phyloP scores from a whole-genome alignment of 2,888 invertebrate genomes.

The Volucella zonaria region DNA sequence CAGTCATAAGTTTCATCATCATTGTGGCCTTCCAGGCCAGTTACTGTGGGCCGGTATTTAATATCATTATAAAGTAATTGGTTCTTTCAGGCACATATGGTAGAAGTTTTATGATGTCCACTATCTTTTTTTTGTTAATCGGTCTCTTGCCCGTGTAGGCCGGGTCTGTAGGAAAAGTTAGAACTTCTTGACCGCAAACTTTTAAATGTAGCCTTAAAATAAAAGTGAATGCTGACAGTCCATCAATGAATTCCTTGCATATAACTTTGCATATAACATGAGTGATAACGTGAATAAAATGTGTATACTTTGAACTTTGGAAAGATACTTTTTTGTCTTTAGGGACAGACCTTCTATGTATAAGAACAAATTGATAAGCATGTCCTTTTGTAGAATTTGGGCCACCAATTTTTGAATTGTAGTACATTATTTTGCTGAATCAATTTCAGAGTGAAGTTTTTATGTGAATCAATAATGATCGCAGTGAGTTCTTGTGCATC shows the following conservation, averaged over 20 bases:
- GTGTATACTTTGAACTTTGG: conserved; percentile 23
- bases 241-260: conserved; percentile 21
- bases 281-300: conserved; percentile 19
- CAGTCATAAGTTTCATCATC: too few relatives aligned
- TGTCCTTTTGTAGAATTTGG: conserved; percentile 30
- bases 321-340: conserved; percentile 19
- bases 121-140: conserved; percentile 14
- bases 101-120: conserved; percentile 1
- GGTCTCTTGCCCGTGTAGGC: conserved; percentile 34
- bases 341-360: conserved; percentile 18
- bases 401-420: conserved; percentile 41
- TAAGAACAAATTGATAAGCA: conserved; percentile 18
- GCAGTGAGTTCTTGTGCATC: too few relatives aligned
- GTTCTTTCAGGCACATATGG: too few relatives aligned
- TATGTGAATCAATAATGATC: too few relatives aligned
- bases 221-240: conserved; percentile 18
- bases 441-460: conserved; percentile 6
- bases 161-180: conserved; percentile 21
- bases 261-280: too few relatives aligned
- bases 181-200: conserved; percentile 19
- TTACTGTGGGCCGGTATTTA: background rate
- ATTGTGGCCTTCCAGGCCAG: too few relatives aligned
- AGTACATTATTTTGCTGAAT: conserved; percentile 35
- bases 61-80: too few relatives aligned
- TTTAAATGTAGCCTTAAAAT: conserved; percentile 15